Evolutionary conservation across 2,888 invertebrate species (phyloP).

Genomic region (Hipparchia semele): DNA sequence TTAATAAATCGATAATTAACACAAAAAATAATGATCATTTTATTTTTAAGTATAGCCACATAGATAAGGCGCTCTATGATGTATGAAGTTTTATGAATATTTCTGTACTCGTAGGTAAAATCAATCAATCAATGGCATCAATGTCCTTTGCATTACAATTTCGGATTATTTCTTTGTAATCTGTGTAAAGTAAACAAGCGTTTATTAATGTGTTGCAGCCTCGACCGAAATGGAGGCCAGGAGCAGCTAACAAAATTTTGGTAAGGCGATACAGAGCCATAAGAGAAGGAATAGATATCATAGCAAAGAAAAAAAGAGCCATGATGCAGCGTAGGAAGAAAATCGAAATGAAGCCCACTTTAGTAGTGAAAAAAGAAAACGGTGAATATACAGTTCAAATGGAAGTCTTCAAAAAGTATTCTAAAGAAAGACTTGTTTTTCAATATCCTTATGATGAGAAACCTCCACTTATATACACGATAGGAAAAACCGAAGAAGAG

Average conservation of each 20-base stretch:
- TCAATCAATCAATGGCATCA: too few relatives aligned
- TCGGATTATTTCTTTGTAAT: too few relatives aligned
- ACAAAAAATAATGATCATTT: too few relatives aligned
- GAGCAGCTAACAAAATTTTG: conserved; percentile 68
- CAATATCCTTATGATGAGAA: conserved; percentile 78
- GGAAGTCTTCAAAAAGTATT: conserved; percentile 77
- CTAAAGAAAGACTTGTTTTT: conserved; percentile 66
- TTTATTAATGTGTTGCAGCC: conserved; percentile 50
- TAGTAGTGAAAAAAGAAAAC: conserved; percentile 65
- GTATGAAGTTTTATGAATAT: too few relatives aligned
- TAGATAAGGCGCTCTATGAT: too few relatives aligned
- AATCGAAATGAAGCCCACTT: conserved; percentile 68
- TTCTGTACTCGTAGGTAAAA: too few relatives aligned
- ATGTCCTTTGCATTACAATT: too few relatives aligned
- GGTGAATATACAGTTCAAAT: conserved; percentile 75
- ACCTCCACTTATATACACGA: conserved; percentile 66
- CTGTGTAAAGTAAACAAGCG: not conserved
- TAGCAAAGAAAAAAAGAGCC: conserved; percentile 72
- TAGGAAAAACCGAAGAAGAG: conserved; percentile 73
- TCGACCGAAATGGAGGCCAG: conserved; percentile 74
- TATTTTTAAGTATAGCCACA: too few relatives aligned
- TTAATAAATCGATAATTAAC: too few relatives aligned
- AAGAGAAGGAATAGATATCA: conserved; percentile 63
- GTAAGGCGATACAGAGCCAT: conserved; percentile 66
- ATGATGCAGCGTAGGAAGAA: conserved; percentile 70